Base-by-base conservation (phyloP, 2,113 vertebrate species). In the Euleptes europaea region DNA sequence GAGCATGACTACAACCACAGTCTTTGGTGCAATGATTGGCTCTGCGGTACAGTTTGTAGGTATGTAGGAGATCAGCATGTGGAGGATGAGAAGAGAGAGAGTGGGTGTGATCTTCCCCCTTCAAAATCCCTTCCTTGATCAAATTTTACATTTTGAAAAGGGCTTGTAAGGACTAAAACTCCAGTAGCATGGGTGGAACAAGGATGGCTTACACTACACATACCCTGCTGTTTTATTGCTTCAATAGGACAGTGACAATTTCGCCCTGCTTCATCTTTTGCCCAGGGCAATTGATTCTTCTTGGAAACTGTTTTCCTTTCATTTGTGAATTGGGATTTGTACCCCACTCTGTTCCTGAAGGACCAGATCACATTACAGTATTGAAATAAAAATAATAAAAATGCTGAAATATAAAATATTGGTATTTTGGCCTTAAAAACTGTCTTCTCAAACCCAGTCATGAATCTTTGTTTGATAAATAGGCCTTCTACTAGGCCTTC, bases 121-220 rank as follows among this genome's bases (percentile, higher is more conserved):
- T 57, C 54, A 57, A 57, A 21, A 57, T 57, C 21, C 54, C 54
- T 57, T 57, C 3, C 54, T 57, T 19, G 3, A 21, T 57, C 54
- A 57, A 23, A 57, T 57, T 57, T 21, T 10, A 57, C 54, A 23
- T 57, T 57, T 23, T 57, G 54, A 57, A 23, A 57, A 57, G 17
- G 54, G 54, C 54, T 57, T 57, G 54, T 87, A 91, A 89, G 88
- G 93, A 90, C 82, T 90, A 38, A 9, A 92, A 81, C 92, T 92
- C 93, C 92, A 83, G 85, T 84, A 84, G 83, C 86, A 82, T 78
- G 80, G 81, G 88, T 95, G 89, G 88, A 88, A 88, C 77, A 79
- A 83, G 82, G 83, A 83, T 95, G 92, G 73, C 87, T 90, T 94
- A 84, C 87, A 92, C 86, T 91, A 87, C 88, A 86, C 89, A 88